A percentile compares a stretch with the other conserved stretches of the same genome.
phyloP scores from a whole-genome alignment of 2,113 vertebrate species.

The Oreochromis aureus region DNA sequence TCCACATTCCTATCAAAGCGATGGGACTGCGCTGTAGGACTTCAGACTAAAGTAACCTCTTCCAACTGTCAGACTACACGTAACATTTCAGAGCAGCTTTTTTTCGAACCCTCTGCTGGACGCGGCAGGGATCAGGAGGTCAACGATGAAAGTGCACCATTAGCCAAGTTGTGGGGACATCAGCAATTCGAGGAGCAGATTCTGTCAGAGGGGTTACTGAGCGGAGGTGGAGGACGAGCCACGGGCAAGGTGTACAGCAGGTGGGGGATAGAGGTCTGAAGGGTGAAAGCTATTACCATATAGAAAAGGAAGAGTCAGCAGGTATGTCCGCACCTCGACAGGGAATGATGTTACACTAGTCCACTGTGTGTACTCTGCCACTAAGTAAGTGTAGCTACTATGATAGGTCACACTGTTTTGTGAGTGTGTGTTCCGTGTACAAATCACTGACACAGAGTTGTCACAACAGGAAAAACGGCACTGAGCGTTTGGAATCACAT shows the following conservation, averaged over 20 bases:
- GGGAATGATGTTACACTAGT: neutral
- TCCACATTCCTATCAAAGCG: neutral
- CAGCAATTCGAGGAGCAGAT: constrained; percentile 17
- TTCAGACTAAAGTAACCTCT: neutral
- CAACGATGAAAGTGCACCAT: constrained; percentile 17
- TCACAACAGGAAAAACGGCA: neutral
- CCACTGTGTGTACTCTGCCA: neutral
- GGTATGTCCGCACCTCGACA: neutral
- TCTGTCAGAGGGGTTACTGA: neutral
- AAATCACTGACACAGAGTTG: neutral
- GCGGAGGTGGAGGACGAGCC: constrained; percentile 1
- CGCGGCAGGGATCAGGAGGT: neutral
- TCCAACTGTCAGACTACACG: constrained; percentile 38
- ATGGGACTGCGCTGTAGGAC: constrained; percentile 3
- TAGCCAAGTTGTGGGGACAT: constrained; percentile 31
- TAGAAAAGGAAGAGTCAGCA: constrained; percentile 35
- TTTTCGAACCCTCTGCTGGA: neutral
- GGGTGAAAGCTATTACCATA: constrained; percentile 44
- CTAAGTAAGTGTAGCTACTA: neutral
- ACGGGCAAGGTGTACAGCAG: neutral
- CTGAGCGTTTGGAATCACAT: neutral
- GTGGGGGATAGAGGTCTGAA: constrained; percentile 21
- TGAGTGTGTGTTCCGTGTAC: neutral
- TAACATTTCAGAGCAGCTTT: constrained; percentile 42
- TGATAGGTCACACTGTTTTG: neutral